A percentile compares a stretch with the other conserved stretches of the same genome.
phyloP scores from a whole-genome alignment of 1,140 invertebrate genomes.

The Drosophila simulans region DNA sequence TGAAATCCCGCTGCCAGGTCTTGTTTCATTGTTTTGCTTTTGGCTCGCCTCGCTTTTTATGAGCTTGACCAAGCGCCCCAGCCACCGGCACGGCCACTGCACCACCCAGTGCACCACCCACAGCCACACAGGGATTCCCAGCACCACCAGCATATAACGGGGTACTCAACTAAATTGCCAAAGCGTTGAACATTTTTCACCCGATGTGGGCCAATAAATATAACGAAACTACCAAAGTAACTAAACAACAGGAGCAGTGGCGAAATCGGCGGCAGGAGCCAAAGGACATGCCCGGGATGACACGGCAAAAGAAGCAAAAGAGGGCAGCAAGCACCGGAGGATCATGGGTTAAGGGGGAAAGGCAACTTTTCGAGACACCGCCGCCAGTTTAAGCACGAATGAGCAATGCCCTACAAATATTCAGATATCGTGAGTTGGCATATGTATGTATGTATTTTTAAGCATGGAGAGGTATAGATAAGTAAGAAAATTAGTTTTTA shows the following conservation, averaged over 20 bases:
- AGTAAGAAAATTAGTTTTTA: no score
- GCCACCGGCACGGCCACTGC: constrained; percentile 1
- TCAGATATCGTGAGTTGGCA: neutral
- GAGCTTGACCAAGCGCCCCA: constrained; percentile 35
- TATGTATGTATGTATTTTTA: neutral
- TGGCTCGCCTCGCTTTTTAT: constrained; percentile 69
- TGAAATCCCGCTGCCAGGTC: constrained; percentile 42
- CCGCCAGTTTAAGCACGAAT: neutral
- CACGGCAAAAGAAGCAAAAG: constrained; percentile 24
- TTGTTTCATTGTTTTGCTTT: constrained; percentile 74
- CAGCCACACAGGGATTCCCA: neutral
- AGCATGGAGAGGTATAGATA: neutral
- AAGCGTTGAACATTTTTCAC: constrained; percentile 84
- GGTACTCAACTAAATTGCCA: constrained; percentile 83
- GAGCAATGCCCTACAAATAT: neutral
- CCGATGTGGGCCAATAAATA: constrained; percentile 84
- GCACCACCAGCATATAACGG: constrained; percentile 72
- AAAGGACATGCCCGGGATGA: constrained; percentile 43
- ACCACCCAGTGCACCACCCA: constrained; percentile 1
- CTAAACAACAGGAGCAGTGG: constrained; percentile 69
- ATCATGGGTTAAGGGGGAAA: neutral
- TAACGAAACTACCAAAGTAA: constrained; percentile 84
- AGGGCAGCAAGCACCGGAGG: constrained; percentile 7
- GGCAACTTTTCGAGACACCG: neutral
- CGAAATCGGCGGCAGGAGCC: constrained; percentile 25